These are phyloP conservation scores for Decapterus maruadsi DNA, from an alignment of 2,797 vertebrate species.

Conservation along the genomic window DNA sequence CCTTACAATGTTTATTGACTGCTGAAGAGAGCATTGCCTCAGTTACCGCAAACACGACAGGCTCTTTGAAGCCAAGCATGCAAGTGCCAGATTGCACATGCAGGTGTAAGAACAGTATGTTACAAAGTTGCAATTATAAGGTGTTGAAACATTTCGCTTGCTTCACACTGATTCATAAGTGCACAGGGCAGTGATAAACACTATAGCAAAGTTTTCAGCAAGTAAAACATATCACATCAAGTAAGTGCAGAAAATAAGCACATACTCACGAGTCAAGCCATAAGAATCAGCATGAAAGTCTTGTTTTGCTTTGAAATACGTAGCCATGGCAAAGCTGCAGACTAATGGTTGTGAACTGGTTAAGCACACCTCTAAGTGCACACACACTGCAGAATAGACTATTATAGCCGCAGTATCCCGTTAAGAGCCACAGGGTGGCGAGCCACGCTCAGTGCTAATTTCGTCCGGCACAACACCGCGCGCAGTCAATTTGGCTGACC, in stretches of 20 bases:
- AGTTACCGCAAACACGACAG: constrained; percentile 18
- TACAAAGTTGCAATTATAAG: constrained; percentile 15
- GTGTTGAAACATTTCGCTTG: background rate
- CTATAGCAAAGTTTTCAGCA: background rate
- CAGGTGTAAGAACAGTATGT: constrained; percentile 3
- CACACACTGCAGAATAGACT: background rate
- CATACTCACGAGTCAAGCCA: background rate
- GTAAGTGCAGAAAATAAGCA: background rate
- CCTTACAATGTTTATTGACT: constrained; percentile 3
- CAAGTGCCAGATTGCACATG: background rate
- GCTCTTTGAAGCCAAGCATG: background rate
- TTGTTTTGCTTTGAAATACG: background rate
- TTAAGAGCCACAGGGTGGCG: no score
- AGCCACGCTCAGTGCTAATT: no score
- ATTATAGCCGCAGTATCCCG: background rate
- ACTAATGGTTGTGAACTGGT: no score
- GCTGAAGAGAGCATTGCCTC: background rate
- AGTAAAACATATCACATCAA: background rate
- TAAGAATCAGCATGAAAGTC: background rate
- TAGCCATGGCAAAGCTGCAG: no score
- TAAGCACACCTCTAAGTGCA: background rate
- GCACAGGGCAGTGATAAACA: background rate
- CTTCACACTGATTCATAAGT: background rate
- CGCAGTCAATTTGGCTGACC: no score
- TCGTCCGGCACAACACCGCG: no score